phyloP scores from a whole-genome alignment of 92 coral and sea anemone species.

The Umimayanthus chanpuru region DNA sequence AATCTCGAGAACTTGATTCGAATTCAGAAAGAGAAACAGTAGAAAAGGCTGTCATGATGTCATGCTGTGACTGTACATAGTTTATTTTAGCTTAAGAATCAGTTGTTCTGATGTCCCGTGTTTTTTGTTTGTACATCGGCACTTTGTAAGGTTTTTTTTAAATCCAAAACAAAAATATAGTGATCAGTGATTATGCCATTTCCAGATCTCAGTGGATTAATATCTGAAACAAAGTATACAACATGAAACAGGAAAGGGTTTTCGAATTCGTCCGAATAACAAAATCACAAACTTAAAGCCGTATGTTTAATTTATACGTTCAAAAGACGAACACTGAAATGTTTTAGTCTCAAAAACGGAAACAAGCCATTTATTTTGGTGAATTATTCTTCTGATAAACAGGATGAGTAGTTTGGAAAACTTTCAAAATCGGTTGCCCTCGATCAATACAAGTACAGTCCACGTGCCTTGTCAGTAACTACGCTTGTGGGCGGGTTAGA shows the following conservation, averaged over 20 bases:
- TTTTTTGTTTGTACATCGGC: neutral
- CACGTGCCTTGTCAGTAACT: conserved; percentile 54
- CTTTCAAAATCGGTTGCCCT: conserved; percentile 8
- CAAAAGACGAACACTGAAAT: neutral
- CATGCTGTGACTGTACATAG: neutral
- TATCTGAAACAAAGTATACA: neutral
- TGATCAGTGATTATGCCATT: neutral
- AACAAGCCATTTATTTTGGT: neutral
- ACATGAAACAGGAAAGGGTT: neutral
- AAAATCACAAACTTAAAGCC: neutral
- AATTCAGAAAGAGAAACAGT: too few relatives aligned
- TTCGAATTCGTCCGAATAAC: neutral
- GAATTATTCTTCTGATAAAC: neutral
- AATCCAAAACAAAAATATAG: neutral
- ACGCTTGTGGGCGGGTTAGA: conserved; percentile 71
- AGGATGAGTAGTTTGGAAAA: neutral
- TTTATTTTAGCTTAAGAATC: neutral
- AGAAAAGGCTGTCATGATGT: too few relatives aligned
- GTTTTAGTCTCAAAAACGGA: neutral
- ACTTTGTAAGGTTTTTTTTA: neutral
- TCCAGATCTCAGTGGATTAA: neutral
- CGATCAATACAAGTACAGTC: conserved; percentile 26
- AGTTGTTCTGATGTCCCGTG: neutral
- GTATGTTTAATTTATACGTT: conserved; percentile 2
- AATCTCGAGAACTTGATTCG: too few relatives aligned